A percentile compares a stretch with the other conserved stretches of the same genome.
phyloP scores from a whole-genome alignment of 2,888 invertebrate species.

The Dexiosoma caninum region DNA sequence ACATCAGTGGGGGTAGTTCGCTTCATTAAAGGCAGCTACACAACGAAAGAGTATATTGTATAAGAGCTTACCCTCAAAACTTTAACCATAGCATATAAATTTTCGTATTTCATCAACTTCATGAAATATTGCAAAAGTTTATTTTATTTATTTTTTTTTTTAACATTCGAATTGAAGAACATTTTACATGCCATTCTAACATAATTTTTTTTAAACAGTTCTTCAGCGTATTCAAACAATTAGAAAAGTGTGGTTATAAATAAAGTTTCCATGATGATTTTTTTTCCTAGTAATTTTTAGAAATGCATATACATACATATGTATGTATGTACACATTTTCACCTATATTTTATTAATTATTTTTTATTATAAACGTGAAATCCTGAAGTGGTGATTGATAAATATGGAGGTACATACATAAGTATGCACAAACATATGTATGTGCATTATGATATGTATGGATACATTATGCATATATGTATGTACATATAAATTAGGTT shows the following conservation, averaged over 20 bases:
- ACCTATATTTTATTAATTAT: neutral
- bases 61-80: constrained; percentile 33
- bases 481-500: neutral
- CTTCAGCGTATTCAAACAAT: too few species aligned
- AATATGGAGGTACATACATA: neutral
- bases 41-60: constrained; percentile 11
- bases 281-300: too few species aligned
- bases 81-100: neutral
- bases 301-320: neutral
- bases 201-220: too few species aligned
- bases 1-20: constrained; percentile 44
- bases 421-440: neutral
- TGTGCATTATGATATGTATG: neutral
- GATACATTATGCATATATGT: neutral
- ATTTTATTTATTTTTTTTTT: too few species aligned
- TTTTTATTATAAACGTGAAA: neutral
- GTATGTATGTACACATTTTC: neutral
- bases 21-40: neutral
- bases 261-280: too few species aligned
- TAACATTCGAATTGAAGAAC: too few species aligned
- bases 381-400: too few species aligned
- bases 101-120: neutral
- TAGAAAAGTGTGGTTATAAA: too few species aligned
- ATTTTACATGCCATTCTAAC: too few species aligned
- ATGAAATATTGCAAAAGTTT: neutral